Percentiles rank a stretch among this genome's conserved stretches.
Evolutionary conservation across 2,888 invertebrate species (phyloP).

Genomic region (Nymphalis polychloros): DNA sequence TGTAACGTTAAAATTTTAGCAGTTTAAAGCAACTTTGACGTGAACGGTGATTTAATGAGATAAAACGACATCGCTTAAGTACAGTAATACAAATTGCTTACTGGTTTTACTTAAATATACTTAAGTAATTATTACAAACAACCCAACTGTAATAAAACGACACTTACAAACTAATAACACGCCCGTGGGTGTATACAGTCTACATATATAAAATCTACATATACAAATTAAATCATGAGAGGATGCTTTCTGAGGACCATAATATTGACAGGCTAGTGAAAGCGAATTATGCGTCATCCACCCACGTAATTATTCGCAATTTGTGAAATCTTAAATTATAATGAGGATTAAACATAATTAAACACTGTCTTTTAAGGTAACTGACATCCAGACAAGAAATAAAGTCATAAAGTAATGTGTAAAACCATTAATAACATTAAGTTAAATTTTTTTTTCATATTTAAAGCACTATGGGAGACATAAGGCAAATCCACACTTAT

Average conservation of each 20-base stretch:
- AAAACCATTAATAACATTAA: no score
- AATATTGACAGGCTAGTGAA: constrained; percentile 23
- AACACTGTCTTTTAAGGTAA: constrained; percentile 46
- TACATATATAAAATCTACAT: no score
- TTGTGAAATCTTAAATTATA: constrained; percentile 54
- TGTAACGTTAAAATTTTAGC: not conserved
- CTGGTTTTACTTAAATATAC: constrained; percentile 5
- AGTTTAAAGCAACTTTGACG: not conserved
- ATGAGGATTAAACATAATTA: constrained; percentile 49
- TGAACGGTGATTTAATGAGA: constrained; percentile 4
- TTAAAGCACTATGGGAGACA: no score
- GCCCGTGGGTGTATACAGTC: not conserved
- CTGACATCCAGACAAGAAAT: not conserved
- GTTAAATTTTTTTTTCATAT: no score
- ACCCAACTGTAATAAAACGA: not conserved
- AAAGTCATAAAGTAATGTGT: no score
- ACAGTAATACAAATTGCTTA: not conserved
- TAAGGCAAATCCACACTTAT: no score
- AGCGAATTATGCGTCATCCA: constrained; percentile 12
- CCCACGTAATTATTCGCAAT: constrained; percentile 39
- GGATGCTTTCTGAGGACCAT: not conserved
- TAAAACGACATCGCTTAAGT: not conserved
- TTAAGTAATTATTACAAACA: not conserved
- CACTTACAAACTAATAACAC: constrained; percentile 4
- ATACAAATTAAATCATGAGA: not conserved